Evolutionary conservation across 2,888 invertebrate species (phyloP), one percentile per base, ranked within the genome.

Genomic region (Agriotes lineatus): DNA sequence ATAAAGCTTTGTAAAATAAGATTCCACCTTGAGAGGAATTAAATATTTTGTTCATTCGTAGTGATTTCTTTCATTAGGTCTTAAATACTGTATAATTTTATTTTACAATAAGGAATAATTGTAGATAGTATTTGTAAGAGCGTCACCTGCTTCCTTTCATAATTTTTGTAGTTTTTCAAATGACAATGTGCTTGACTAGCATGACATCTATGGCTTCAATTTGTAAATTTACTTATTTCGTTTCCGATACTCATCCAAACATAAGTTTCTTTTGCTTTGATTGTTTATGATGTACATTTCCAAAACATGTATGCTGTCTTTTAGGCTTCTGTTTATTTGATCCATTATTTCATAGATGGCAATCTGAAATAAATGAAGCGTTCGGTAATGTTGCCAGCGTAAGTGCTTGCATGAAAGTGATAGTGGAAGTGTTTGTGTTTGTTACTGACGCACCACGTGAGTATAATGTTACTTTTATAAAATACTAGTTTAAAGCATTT

Each of bases 371-470:
- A 30, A 52, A 5, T 7, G 18, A 20, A 48, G 22, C 22, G 18
- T 33, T 52, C 52, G 52, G 52, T 52, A 33, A 18, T 18, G 48
- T 52, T 30, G 12, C 33, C 52, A 48, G 48, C 48, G 22, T 22
- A 22, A 45, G 22, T 52, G 16, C 9, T 30, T 52, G 52, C 2
- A 25, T 14, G 30, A 52, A 52, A 52, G 52, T 52, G 52, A 20
- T n/a, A 50, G 61, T 61, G 61, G 12, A 25, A 59, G 59, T 59
- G 59, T 9, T 54, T 39, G 48, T 39, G 50, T 48, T 61, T 30
- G 19, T 54, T 54, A 50, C 6, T 30, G 44, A 42, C 12, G 25
- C n/a, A 33, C 20, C 52, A 63, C 14, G 63, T 63, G 63, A 63
- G 63, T 63, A 63, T 56, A 19, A 19, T 42, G 22, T 48, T 48